These are phyloP conservation scores for Diadumene lineata DNA, from an alignment of 92 coral and sea anemone genomes.

Conservation along the genomic window DNA sequence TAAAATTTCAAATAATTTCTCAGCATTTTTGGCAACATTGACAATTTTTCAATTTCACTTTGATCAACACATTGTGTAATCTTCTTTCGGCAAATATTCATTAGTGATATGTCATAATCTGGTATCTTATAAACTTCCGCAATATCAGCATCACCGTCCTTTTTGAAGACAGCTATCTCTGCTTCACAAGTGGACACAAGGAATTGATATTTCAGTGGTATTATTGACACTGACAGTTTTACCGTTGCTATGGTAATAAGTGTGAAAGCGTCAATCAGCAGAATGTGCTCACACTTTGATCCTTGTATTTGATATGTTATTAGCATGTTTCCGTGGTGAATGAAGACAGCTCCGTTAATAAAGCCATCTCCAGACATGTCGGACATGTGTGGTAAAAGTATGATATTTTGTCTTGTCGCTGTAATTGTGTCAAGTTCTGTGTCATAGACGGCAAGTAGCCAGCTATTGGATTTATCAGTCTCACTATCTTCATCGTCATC, in stretches of 20 bases:
- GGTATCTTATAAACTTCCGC: neutral
- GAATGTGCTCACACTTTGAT: neutral
- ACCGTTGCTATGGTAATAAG: neutral
- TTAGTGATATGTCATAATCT: conserved; percentile 1
- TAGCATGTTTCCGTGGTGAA: neutral
- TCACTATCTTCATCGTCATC: neutral
- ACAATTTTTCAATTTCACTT: neutral
- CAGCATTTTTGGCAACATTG: neutral
- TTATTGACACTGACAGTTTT: neutral
- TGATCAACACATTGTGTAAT: neutral
- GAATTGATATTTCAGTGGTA: neutral
- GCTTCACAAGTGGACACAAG: neutral
- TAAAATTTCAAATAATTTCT: neutral
- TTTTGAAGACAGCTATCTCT: neutral
- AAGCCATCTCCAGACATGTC: neutral
- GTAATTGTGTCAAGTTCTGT: neutral
- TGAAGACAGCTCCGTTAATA: neutral
- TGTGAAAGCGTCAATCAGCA: neutral
- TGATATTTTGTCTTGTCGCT: neutral
- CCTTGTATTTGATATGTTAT: neutral
- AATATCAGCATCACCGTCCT: neutral
- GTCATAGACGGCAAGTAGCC: neutral
- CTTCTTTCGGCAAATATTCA: neutral
- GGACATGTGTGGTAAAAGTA: neutral
- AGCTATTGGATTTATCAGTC: too few species aligned